phyloP scores from a whole-genome alignment of 2,888 invertebrate species.

The Acleris emargana region DNA sequence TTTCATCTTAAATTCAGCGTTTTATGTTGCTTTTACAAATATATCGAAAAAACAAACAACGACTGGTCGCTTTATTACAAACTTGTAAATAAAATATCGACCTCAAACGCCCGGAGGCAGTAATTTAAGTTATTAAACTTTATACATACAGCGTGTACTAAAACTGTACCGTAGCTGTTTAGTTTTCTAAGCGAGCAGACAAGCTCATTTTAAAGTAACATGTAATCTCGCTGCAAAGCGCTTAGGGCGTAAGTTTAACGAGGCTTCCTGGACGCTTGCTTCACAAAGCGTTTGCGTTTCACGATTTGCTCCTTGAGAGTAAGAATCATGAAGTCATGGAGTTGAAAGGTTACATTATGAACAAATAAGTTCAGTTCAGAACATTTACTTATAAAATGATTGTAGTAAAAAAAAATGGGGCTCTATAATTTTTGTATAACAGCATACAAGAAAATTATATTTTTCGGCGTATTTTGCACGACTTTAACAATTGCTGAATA shows the following conservation, averaged over 20 bases:
- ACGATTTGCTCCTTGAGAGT: slow-evolving; percentile 1
- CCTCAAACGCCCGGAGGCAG: neutral
- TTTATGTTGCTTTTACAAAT: too few species aligned
- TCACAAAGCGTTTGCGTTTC: slow-evolving; percentile 45
- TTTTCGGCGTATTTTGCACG: too few species aligned
- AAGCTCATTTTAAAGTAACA: slow-evolving; percentile 60
- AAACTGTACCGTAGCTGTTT: slow-evolving; percentile 42
- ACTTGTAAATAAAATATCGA: too few species aligned
- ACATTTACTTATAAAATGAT: too few species aligned
- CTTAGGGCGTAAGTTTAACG: slow-evolving; percentile 52
- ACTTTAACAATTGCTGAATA: too few species aligned
- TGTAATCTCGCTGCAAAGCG: slow-evolving; percentile 55
- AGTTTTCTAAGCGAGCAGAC: slow-evolving; percentile 48
- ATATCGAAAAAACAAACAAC: too few species aligned
- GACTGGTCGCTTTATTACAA: too few species aligned
- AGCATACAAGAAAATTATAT: too few species aligned
- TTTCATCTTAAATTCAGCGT: too few species aligned
- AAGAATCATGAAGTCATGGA: neutral
- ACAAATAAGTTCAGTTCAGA: neutral
- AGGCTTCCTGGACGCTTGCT: slow-evolving; percentile 43
- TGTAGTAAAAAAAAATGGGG: too few species aligned
- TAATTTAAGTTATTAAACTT: slow-evolving; percentile 1
- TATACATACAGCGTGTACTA: neutral
- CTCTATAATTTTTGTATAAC: too few species aligned
- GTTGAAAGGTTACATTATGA: neutral